Evolutionary conservation across 2,113 vertebrate genomes (phyloP).

Genomic region (Prunella himalayana): DNA sequence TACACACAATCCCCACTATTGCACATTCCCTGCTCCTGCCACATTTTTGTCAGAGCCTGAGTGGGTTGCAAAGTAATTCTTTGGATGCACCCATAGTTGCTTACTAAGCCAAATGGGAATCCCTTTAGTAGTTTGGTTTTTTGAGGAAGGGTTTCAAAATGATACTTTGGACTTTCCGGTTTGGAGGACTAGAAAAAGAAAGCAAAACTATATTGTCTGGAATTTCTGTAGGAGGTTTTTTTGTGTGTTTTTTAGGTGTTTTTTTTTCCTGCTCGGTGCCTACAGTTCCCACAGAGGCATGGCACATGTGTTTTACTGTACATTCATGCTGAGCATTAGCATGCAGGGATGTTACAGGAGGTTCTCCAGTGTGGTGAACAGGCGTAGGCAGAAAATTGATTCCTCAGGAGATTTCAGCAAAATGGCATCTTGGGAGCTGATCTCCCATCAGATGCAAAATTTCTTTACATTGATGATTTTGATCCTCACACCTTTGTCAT

Average conservation of each 20-base stretch:
- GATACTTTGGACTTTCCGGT: not conserved
- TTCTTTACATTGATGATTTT: not conserved
- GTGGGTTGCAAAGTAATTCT: not conserved
- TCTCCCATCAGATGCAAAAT: not conserved
- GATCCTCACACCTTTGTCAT: not conserved
- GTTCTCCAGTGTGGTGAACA: not conserved
- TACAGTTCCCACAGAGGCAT: not conserved
- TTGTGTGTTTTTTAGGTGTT: fast-evolving
- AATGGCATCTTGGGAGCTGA: not conserved
- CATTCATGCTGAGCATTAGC: not conserved
- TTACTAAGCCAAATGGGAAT: not conserved
- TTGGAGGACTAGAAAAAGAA: not conserved
- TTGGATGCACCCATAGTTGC: not conserved
- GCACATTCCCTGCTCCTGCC: not conserved
- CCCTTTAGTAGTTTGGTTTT: not conserved
- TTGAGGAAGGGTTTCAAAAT: not conserved
- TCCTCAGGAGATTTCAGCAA: not conserved
- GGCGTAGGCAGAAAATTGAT: not conserved
- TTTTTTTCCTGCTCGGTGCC: not conserved
- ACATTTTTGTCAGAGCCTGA: not conserved
- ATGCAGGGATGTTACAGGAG: not conserved
- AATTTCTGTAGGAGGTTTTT: not conserved
- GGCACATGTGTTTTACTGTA: not conserved
- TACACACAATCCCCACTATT: not conserved
- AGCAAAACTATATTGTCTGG: not conserved